Base-by-base conservation (phyloP, 2,888 invertebrate genomes). In the Notodonta dromedarius region DNA sequence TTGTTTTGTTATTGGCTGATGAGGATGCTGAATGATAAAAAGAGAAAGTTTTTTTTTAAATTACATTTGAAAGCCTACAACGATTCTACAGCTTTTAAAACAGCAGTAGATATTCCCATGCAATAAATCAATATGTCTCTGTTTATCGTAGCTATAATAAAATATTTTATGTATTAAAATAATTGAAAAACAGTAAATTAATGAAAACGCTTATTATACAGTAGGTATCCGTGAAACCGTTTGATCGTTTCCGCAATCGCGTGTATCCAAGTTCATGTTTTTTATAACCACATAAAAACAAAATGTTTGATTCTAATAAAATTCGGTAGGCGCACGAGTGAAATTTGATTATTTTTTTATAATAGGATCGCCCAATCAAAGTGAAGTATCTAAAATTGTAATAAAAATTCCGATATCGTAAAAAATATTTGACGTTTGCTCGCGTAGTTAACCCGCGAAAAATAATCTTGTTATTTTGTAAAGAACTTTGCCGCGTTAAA, bases 401-500 rank as follows among this genome's bases (percentile, higher is more conserved):
- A 63, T 73, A 71, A 69, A 71, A 70, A 61, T 58, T 63, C 60
- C 58, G 42, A 66, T 54, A 60, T 58, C 56, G 44, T 58, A 59
- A 61, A 67, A 44, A 58, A 62, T 51, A 56, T 57, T 53, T 48
- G 4, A 51, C 9, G 35, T 35, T 63, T 53, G 54, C 42, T 63
- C 53, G 51, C 42, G 35, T 57, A 63, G 63, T 52, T 24, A 4
- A 42, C 50, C 64, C 58, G 70, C 70, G 61, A 71, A 75, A 71
- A 66, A 58, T 63, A 61, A 60, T 62, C 32, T 58, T 64, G 61
- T 67, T 66, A 70, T 75, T 68, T 70, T 58, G 63, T 64, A 60
- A 65, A 62, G 58, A 72, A 70, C 66, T 51, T 51, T 51, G 8
- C 53, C 60, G 60, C 67, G 70, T 74, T 61, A 70, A 71, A 75